These are phyloP conservation scores for Tringa solitaria DNA, from an alignment of 2,113 vertebrate genomes.

Conservation along the genomic window DNA sequence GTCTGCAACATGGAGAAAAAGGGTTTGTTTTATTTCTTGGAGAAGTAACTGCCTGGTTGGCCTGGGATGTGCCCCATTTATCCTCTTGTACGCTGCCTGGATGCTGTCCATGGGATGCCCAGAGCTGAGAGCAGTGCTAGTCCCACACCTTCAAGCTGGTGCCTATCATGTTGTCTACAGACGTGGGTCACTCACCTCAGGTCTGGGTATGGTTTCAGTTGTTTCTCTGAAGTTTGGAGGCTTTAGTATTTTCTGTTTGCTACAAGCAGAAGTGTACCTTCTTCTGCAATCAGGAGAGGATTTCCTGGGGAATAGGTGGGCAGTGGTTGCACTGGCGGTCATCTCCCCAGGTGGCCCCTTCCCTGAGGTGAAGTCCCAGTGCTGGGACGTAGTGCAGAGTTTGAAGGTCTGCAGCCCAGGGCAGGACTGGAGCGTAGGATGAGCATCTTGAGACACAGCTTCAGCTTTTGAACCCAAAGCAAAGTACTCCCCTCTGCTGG, in stretches of 20 bases:
- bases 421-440: neutral
- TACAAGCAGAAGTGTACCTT: neutral
- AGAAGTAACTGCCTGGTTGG: neutral
- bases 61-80: neutral
- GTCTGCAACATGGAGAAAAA: neutral
- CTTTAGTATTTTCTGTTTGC: neutral
- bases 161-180: neutral
- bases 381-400: neutral
- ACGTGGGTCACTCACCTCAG: neutral
- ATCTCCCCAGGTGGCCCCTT: neutral
- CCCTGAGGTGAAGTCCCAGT: neutral
- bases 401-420: neutral
- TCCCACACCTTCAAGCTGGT: neutral
- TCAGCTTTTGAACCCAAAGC: neutral
- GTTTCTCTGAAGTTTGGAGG: neutral
- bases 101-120: neutral
- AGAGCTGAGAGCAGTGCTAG: neutral
- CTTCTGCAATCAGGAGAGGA: neutral
- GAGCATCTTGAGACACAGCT: neutral
- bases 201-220: neutral
- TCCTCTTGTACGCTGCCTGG: rapidly evolving
- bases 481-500: neutral
- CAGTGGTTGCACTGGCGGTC: neutral
- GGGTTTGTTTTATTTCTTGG: neutral
- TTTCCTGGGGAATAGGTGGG: neutral